Evolutionary conservation across 1,140 invertebrate genomes (phyloP).

Genomic region (Drosophila aff.): DNA sequence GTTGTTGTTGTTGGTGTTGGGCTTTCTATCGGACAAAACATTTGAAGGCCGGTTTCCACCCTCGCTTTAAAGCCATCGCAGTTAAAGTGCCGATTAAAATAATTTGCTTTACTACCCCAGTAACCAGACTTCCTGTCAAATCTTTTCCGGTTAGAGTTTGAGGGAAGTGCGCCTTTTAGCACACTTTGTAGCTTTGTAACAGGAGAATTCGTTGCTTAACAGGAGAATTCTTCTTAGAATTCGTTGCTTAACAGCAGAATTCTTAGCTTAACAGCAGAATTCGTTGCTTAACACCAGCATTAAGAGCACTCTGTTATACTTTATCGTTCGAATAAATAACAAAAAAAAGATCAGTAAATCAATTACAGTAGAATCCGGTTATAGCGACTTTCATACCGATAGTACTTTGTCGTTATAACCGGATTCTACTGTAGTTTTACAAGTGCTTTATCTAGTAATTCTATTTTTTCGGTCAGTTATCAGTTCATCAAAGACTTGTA

Average conservation of each 20-base stretch:
- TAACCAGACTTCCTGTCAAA: not conserved
- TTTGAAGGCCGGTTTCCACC: not conserved
- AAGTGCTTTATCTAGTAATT: not conserved
- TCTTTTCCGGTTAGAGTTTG: not conserved
- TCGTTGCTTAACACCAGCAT: not conserved
- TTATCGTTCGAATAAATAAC: not conserved
- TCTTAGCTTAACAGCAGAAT: not conserved
- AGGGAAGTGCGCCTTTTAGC: not conserved
- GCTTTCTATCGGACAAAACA: constrained; percentile 42
- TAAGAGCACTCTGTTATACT: not conserved
- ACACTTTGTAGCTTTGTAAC: no score
- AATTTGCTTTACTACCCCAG: not conserved
- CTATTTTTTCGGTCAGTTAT: not conserved
- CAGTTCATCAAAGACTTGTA: not conserved
- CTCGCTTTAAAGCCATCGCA: not conserved
- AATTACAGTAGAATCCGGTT: no score
- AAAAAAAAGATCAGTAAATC: not conserved
- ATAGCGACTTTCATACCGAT: no score
- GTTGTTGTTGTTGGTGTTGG: constrained; percentile 30
- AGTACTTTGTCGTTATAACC: no score
- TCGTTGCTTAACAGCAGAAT: no score
- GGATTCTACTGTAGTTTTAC: no score
- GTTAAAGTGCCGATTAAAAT: not conserved
- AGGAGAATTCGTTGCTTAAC: not conserved
- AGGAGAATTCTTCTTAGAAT: not conserved